Evolutionary conservation across 2,797 vertebrate species (phyloP), one percentile per base, ranked within the genome.

Genomic region (Tolypeutes matacus): DNA sequence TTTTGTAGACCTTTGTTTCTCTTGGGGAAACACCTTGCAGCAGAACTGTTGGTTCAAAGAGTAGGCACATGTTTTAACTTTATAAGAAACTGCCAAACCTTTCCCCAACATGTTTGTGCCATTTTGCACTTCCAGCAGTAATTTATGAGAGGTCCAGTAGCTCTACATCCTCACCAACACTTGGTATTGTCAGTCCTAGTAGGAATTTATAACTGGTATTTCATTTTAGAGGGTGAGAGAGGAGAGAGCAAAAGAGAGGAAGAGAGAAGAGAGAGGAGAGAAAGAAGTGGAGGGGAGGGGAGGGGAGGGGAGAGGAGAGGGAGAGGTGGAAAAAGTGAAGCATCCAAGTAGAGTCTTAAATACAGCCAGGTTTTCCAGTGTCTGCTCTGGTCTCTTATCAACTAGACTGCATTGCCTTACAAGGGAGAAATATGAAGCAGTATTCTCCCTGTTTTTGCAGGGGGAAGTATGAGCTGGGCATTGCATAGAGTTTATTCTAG

Each of bases 381-480:
- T 89, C 49, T 39, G 36, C 56, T 93, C 69, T 86, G 86, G 92
- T 92, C 64, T 83, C 89, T 95, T 96, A 95, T 94, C 92, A 89
- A 39, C 88, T 93, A 69, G 65, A 76, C 67, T 73, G 83, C 34
- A 87, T 86, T 95, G 89, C 83, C 78, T 97, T 96, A 95, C 82
- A 86, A 91, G 65, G 70, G 80, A 95, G 86, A 97, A 96, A 81
- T 95, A 96, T 84, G 65, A 97, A 94, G 82, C 62, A 10, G 34
- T 58, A 46, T 92, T 96, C 60, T 89, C 92, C 78, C 80, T 93
- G 49, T 84, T 94, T 72, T 70, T n/a, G 36, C 4, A 8, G 81
- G 75, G 21, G 75, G 21, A 49, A 95, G 80, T 58, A 73, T 92
- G 95, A 97, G 65, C 53, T 95, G 90, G 87, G 92, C 89, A 90